Evolutionary conservation across 2,797 vertebrate species (phyloP), one percentile per base, ranked within the genome.

Genomic region (Hafferia zeledoni): DNA sequence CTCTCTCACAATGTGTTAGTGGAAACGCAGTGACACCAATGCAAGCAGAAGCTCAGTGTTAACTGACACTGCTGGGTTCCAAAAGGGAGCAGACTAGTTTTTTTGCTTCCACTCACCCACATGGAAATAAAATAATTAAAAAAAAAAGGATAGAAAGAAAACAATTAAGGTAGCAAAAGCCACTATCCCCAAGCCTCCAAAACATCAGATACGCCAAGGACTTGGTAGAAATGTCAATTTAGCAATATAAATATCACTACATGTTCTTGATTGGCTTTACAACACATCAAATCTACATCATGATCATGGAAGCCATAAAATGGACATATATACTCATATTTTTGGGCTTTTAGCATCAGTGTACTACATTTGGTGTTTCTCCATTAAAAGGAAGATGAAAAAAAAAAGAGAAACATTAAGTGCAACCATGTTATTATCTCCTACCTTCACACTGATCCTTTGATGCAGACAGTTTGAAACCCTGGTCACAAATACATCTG

Each of bases 401-500:
- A 60, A 39, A 44, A 35, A 44, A 27, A 41, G 8, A 59, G 71
- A 93, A 57, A 61, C 17, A 56, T 25, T 53, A 49, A 70, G 7
- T 18, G 18, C 13, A 91, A 76, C 20, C 24, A 67, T 52, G 35
- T 5, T 10, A 24, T 11, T 64, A 35, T 68, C 44, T 77, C 85
- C 57, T 98, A 99, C 99, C 99, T 87, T 99, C 98, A 97, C 99
- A 99, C 37, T 99, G 98, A 95, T 99, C 98, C 94, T 98, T 98
- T 8, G 98, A 89, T 2, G 95, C 63, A 4, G 99, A 98, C 17
- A 98, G 93, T 84, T 96, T 98, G 96, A 99, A 99, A 28, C 99
- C 99, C 4, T 96, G 96, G 17, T 97, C 98, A 95, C 99, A 99
- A 93, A 97, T 97, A 83, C 99, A 99, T 60, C 97, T 92, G 91